phyloP scores from a whole-genome alignment of 1,140 invertebrate genomes.

The Diabrotica undecimpunctata region DNA sequence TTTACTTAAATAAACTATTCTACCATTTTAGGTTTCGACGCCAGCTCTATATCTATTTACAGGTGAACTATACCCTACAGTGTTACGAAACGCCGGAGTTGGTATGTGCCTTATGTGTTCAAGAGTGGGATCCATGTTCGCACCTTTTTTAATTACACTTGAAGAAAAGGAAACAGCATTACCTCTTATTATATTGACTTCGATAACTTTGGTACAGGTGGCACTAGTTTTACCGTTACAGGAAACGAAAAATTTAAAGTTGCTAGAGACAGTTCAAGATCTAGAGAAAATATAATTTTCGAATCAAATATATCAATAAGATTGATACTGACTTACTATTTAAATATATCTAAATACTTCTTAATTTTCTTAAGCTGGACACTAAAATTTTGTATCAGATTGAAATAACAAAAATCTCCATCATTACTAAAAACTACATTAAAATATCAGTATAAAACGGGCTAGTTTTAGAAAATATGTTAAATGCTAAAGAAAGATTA shows the following conservation, averaged over 20 bases:
- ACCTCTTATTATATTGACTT: slow-evolving; percentile 56
- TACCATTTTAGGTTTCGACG: slow-evolving; percentile 31
- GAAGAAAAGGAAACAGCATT: slow-evolving; percentile 55
- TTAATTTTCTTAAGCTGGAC: no score
- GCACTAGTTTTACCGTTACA: slow-evolving; percentile 62
- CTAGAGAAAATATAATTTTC: slow-evolving; percentile 50
- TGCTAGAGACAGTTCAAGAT: slow-evolving; percentile 73
- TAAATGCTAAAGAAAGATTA: no score
- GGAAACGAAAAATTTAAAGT: slow-evolving; percentile 66
- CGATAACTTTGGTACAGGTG: slow-evolving; percentile 62
- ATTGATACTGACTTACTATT: no score
- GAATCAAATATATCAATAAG: no score
- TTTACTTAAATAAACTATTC: background rate
- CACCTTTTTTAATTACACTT: slow-evolving; percentile 58
- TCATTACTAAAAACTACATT: no score
- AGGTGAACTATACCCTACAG: slow-evolving; percentile 65
- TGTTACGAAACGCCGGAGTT: slow-evolving; percentile 62
- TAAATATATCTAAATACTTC: no score
- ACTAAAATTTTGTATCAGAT: no score
- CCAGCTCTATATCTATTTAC: slow-evolving; percentile 54
- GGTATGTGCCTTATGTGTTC: slow-evolving; percentile 60
- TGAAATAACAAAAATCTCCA: no score
- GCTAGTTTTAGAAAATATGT: no score
- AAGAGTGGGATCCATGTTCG: slow-evolving; percentile 63
- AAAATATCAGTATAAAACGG: no score